phyloP scores from a whole-genome alignment of 1,140 invertebrate species.

The Drosophila lacertosa region DNA sequence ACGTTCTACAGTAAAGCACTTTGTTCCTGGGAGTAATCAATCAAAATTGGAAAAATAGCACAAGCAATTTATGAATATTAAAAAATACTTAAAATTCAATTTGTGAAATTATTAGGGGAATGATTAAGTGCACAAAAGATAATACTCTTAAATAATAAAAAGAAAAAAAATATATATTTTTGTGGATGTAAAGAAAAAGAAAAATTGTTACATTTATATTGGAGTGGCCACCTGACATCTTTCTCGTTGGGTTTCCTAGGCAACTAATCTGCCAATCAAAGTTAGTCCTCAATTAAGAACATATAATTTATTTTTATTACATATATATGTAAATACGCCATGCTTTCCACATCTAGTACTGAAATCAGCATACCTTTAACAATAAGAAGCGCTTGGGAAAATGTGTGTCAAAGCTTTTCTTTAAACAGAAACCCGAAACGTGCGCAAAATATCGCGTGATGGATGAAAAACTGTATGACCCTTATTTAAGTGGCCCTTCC shows the following conservation, averaged over 20 bases:
- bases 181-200: too few species aligned
- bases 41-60: slow-evolving; percentile 1
- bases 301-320: too few species aligned
- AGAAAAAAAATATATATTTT: too few species aligned
- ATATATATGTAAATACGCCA: background rate
- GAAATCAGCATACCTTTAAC: background rate
- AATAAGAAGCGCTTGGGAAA: background rate
- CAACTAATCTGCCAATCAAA: background rate
- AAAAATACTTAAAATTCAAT: slow-evolving; percentile 54
- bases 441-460: slow-evolving; percentile 19
- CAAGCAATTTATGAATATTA: slow-evolving; percentile 28
- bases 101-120: slow-evolving; percentile 18
- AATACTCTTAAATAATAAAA: too few species aligned
- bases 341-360: background rate
- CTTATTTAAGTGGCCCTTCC: slow-evolving; percentile 17
- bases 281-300: too few species aligned
- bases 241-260: too few species aligned
- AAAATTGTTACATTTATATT: too few species aligned
- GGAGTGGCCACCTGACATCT: too few species aligned
- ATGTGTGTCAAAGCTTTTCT: background rate
- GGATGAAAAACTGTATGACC: slow-evolving; percentile 25
- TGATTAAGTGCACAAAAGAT: background rate
- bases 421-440: slow-evolving; percentile 26
- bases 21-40: background rate
- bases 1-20: slow-evolving; percentile 2